phyloP scores from a whole-genome alignment of 2,797 vertebrate species.

The Rhinogobio ventralis region DNA sequence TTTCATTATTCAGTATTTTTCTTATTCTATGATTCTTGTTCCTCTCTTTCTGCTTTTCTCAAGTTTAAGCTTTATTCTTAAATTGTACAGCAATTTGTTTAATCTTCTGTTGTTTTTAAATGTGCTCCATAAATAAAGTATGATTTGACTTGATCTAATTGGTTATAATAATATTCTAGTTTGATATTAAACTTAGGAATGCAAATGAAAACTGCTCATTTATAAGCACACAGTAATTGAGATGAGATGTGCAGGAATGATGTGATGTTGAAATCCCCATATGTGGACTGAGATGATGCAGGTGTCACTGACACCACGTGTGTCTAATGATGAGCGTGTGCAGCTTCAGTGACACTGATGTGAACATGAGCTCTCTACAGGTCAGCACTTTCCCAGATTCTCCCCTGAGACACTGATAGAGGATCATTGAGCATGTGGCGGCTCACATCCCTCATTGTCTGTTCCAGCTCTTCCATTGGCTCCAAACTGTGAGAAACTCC shows the following conservation, averaged over 20 bases:
- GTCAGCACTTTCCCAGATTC: conserved; percentile 64
- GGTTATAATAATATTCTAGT: neutral
- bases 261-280: neutral
- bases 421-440: conserved; percentile 62
- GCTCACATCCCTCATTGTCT: conserved; percentile 67
- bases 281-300: neutral
- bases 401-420: conserved; percentile 35
- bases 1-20: neutral
- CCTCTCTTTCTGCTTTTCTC: no score
- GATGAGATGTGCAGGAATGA: neutral
- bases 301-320: conserved; percentile 1
- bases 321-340: conserved; percentile 58
- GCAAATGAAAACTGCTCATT: no score
- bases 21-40: no score
- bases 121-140: neutral
- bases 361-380: conserved; percentile 59
- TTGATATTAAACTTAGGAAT: neutral
- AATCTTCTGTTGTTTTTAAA: neutral
- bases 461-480: no score
- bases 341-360: conserved; percentile 61
- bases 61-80: no score
- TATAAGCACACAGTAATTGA: neutral
- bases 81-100: no score
- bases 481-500: conserved; percentile 87
- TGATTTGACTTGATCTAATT: neutral